phyloP scores from a whole-genome alignment of 2,797 vertebrate species.

The Nyctalus aviator region DNA sequence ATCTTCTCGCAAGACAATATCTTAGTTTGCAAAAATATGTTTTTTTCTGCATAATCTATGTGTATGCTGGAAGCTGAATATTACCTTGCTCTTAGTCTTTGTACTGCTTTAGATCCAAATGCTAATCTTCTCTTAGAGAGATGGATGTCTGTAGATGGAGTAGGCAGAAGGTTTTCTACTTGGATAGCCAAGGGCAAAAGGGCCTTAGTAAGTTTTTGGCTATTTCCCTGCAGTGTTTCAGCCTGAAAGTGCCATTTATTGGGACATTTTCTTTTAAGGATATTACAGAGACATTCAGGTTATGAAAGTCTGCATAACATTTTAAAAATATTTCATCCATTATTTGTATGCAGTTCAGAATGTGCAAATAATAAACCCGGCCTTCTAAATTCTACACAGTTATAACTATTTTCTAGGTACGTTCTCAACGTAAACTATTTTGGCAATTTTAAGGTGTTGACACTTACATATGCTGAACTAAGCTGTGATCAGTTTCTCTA shows the following conservation, averaged over 20 bases:
- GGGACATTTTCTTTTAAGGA: constrained; percentile 50
- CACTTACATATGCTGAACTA: constrained; percentile 17
- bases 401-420: background rate
- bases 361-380: background rate
- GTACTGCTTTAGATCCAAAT: background rate
- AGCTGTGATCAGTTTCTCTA: constrained; percentile 25
- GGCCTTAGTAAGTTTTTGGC: background rate
- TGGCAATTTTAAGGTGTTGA: constrained; percentile 16
- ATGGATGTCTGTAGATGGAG: background rate
- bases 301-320: constrained; percentile 19
- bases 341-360: constrained; percentile 40
- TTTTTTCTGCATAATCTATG: constrained; percentile 20
- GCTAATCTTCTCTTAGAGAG: constrained; percentile 6
- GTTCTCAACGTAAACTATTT: constrained; percentile 42
- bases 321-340: constrained; percentile 37
- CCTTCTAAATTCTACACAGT: constrained; percentile 1
- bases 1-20: constrained; percentile 22
- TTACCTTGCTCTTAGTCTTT: background rate
- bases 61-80: constrained; percentile 38
- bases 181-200: constrained; percentile 12
- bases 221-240: constrained; percentile 10
- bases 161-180: background rate
- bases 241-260: constrained; percentile 32
- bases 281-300: background rate
- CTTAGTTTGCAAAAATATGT: background rate